Percentiles rank a stretch among this genome's conserved stretches.
Evolutionary conservation across 2,113 vertebrate species (phyloP).

Genomic region (Edolisoma coerulescens): DNA sequence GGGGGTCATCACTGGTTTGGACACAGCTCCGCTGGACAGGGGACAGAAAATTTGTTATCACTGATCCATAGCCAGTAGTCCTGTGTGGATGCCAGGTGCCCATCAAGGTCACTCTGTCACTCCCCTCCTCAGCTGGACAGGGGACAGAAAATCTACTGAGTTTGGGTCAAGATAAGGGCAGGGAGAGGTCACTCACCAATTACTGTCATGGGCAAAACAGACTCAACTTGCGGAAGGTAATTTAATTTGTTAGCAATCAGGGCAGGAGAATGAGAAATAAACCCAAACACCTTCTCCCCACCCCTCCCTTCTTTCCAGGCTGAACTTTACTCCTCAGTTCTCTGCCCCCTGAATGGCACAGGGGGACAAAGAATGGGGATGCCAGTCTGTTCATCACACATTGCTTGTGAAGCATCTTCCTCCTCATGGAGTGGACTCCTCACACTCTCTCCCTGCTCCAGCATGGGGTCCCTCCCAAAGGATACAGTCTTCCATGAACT

Average conservation of each 20-base stretch:
- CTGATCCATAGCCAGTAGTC: not conserved
- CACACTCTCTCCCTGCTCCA: not conserved
- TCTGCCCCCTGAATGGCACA: not conserved
- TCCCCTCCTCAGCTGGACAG: not conserved
- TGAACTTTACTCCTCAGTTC: not conserved
- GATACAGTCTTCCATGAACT: not conserved
- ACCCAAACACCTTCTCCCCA: not conserved
- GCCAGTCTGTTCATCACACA: not conserved
- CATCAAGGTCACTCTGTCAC: not conserved
- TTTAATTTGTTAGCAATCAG: not conserved
- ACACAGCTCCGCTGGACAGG: too few species aligned
- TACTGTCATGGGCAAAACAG: not conserved
- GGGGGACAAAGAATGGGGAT: not conserved
- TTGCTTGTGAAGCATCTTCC: not conserved
- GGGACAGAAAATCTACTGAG: not conserved
- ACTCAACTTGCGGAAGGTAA: not conserved
- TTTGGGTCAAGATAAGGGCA: not conserved
- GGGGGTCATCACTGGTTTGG: not conserved
- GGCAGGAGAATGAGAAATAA: not conserved
- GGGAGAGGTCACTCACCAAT: not conserved
- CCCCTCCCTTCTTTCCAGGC: not conserved
- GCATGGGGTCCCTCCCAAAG: not conserved
- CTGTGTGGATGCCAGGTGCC: not conserved
- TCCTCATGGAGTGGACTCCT: not conserved
- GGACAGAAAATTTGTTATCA: too few species aligned